A percentile compares a stretch with the other conserved stretches of the same genome.
phyloP scores from a whole-genome alignment of 1,140 invertebrate species.

The Pogonomyrmex barbatus region DNA sequence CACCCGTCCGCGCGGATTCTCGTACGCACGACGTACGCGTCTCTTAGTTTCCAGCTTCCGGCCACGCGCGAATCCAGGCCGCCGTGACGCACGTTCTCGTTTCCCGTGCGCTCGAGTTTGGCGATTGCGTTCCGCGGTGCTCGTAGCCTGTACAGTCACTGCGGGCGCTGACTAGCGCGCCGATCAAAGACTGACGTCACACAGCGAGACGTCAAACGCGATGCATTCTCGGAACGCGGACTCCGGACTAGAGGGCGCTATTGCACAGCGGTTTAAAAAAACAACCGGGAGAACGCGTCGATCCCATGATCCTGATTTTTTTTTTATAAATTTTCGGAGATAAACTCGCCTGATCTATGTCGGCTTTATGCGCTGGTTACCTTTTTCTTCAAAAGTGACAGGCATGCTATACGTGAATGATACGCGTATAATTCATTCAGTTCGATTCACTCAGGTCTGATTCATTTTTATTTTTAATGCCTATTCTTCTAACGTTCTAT shows the following conservation, averaged over 20 bases:
- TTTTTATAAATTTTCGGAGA: too few relatives aligned
- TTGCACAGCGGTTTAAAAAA: background rate
- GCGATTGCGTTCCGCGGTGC: slow-evolving; percentile 6
- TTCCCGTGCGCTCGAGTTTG: background rate
- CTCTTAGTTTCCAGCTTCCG: background rate
- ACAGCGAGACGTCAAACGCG: slow-evolving; percentile 59
- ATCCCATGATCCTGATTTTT: background rate
- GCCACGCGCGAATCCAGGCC: background rate
- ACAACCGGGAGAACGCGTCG: slow-evolving; percentile 41
- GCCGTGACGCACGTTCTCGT: background rate
- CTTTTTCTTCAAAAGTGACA: too few relatives aligned
- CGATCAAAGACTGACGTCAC: slow-evolving; percentile 70
- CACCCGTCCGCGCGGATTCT: too few relatives aligned
- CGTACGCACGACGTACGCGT: too few relatives aligned
- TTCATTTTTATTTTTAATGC: too few relatives aligned
- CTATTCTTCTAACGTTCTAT: too few relatives aligned
- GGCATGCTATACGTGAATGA: too few relatives aligned
- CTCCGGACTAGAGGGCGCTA: background rate
- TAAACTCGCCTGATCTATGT: too few relatives aligned
- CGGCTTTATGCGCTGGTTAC: too few relatives aligned
- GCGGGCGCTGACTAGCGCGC: background rate
- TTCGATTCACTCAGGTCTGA: too few relatives aligned
- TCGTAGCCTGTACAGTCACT: too few relatives aligned
- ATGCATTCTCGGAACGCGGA: slow-evolving; percentile 74
- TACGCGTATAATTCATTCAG: too few relatives aligned